Conservation (phyloP, 2,888 invertebrate species). For the Troglohyphantes excavatus region DNA sequence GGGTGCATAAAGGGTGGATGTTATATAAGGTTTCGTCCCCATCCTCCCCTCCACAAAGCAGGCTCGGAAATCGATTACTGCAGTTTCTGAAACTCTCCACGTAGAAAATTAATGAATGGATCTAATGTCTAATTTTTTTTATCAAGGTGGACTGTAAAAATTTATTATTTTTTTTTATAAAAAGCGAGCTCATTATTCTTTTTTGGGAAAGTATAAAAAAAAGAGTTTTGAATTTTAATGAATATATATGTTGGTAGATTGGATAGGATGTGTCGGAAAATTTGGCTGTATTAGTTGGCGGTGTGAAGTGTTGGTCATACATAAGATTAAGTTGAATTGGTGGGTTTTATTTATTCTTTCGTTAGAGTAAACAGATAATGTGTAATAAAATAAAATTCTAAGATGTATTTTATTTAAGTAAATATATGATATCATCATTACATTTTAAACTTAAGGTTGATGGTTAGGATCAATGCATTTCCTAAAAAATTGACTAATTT, state of each 20-base stretch:
- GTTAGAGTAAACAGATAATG: too few species aligned
- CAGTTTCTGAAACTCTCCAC: constrained; percentile 70
- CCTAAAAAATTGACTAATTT: too few species aligned
- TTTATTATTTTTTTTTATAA: background rate
- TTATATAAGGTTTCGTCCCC: constrained; percentile 66
- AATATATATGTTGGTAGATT: background rate
- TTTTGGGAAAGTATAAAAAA: constrained; percentile 21
- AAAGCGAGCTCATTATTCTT: constrained; percentile 61
- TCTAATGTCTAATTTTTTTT: constrained; percentile 54
- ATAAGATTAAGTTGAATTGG: too few species aligned
- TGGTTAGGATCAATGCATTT: too few species aligned
- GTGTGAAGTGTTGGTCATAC: too few species aligned
- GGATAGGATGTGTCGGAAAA: too few species aligned
- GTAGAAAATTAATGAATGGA: constrained; percentile 76
- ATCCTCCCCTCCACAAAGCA: constrained; percentile 35
- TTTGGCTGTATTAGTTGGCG: too few species aligned
- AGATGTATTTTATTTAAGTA: too few species aligned
- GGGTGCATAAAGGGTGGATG: constrained; percentile 73
- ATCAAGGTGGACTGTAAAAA: constrained; percentile 59
- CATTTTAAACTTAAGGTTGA: too few species aligned
- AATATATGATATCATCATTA: too few species aligned
- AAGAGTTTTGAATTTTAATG: constrained; percentile 14
- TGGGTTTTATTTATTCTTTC: too few species aligned
- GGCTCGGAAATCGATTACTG: constrained; percentile 66
- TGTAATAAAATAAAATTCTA: too few species aligned